Conservation (phyloP, 2,113 vertebrate species). For the Rhabdornis inornatus region DNA sequence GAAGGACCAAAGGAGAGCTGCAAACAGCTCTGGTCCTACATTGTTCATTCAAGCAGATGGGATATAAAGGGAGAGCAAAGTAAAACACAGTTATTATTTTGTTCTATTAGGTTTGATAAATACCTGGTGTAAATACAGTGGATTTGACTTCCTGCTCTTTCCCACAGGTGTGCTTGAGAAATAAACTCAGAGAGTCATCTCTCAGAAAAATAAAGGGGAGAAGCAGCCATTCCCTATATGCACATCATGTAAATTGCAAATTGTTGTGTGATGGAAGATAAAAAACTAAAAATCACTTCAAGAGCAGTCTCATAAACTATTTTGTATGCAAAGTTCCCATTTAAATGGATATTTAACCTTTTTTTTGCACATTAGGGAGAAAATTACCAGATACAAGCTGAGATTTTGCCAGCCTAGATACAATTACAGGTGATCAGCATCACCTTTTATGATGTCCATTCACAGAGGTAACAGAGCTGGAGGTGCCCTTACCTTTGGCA, state of each 20-base stretch:
- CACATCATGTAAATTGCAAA: neutral
- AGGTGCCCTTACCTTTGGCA: slow-evolving; percentile 73
- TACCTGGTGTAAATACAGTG: neutral
- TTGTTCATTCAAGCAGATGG: neutral
- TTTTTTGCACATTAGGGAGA: neutral
- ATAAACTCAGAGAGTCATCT: neutral
- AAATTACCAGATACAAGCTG: neutral
- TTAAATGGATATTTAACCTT: neutral
- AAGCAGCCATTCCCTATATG: neutral
- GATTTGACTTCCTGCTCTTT: neutral
- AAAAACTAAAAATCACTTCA: neutral
- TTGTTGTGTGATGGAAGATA: neutral
- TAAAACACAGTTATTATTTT: neutral
- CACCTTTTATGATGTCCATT: neutral
- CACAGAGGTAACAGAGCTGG: neutral
- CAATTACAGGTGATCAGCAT: neutral
- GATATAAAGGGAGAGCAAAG: neutral
- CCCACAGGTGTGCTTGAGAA: neutral
- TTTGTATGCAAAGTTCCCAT: neutral
- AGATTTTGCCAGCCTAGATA: neutral
- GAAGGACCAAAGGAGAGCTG: neutral
- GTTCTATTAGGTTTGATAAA: neutral
- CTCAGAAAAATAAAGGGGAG: neutral
- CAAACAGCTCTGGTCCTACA: neutral
- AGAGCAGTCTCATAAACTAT: neutral